Percentiles rank a stretch among this genome's conserved stretches.
These are phyloP conservation scores for Andricus quercusramuli DNA, from an alignment of 2,888 invertebrate genomes.

Conservation along the genomic window DNA sequence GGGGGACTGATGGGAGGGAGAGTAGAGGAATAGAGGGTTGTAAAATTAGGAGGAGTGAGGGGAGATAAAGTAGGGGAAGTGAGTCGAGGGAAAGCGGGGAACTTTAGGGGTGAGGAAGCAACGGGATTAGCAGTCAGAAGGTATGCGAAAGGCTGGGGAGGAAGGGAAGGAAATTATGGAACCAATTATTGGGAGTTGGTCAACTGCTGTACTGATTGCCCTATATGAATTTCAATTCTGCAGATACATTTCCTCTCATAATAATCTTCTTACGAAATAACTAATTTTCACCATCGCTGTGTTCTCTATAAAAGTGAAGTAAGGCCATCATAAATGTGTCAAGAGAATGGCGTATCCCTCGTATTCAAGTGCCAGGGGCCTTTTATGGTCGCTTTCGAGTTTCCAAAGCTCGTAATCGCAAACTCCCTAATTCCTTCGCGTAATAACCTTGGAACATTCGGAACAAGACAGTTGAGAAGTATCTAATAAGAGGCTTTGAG, in stretches of 20 bases:
- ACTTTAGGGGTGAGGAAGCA: too few relatives aligned
- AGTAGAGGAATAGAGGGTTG: too few relatives aligned
- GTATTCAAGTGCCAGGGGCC: slow-evolving; percentile 54
- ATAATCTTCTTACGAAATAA: not conserved
- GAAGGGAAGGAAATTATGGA: too few relatives aligned
- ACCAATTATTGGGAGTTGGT: too few relatives aligned
- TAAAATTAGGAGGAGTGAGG: too few relatives aligned
- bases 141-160: too few relatives aligned
- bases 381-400: slow-evolving; percentile 51
- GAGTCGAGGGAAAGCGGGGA: too few relatives aligned
- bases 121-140: too few relatives aligned
- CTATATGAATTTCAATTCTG: not conserved
- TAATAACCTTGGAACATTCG: slow-evolving; percentile 58
- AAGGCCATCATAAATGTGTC: not conserved
- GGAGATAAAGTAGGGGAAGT: too few relatives aligned
- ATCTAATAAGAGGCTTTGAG: slow-evolving; percentile 9
- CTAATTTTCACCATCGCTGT: not conserved
- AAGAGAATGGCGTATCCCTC: slow-evolving; percentile 46
- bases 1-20: too few relatives aligned
- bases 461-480: slow-evolving; percentile 54
- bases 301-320: not conserved
- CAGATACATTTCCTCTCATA: not conserved
- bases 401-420: slow-evolving; percentile 58
- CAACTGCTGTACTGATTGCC: too few relatives aligned
- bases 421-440: slow-evolving; percentile 57